phyloP scores from a whole-genome alignment of 2,797 vertebrate species.

The Alectoris magna region DNA sequence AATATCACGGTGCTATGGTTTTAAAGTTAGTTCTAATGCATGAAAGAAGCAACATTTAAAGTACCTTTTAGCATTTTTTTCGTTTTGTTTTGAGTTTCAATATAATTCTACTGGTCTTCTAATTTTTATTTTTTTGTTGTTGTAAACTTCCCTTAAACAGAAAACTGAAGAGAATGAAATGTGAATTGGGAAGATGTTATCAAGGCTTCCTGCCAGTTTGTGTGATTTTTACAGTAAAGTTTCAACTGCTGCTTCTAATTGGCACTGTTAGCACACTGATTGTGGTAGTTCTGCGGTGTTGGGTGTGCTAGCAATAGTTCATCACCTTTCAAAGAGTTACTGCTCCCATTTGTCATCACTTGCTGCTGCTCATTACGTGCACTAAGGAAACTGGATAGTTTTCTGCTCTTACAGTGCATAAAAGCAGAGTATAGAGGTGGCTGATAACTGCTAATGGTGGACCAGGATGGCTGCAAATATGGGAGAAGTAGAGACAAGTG shows the following conservation, averaged over 20 bases:
- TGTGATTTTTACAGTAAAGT: not conserved
- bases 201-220: not conserved
- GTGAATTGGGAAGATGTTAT: not conserved
- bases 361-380: not conserved
- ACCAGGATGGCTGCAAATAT: not conserved
- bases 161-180: not conserved
- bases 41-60: not conserved
- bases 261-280: not conserved
- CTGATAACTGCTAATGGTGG: not conserved
- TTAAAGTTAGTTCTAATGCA: not conserved
- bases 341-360: not conserved
- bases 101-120: not conserved
- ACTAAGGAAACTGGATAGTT: not conserved
- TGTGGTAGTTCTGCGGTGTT: accelerated
- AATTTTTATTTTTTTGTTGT: not conserved
- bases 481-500: not conserved
- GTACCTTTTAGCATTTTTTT: not conserved
- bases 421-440: not conserved
- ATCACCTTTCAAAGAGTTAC: not conserved
- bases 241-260: not conserved
- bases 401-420: not conserved
- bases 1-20: not conserved
- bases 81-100: not conserved
- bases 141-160: not conserved
- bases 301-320: not conserved